phyloP scores from a whole-genome alignment of 2,888 invertebrate species.

The Drosophila demipolita region DNA sequence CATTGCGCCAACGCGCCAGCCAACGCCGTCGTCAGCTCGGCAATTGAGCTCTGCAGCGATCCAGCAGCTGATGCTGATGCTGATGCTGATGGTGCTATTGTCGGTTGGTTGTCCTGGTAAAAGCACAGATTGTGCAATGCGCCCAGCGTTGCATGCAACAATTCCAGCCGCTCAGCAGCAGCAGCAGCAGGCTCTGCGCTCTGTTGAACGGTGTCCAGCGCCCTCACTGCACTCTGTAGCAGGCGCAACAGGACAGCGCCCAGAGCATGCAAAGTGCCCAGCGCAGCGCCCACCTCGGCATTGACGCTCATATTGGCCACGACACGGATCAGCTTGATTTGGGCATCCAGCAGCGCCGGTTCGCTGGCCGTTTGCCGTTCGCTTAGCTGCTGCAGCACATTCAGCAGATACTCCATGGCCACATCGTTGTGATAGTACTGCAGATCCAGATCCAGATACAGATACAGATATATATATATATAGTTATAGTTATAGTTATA shows the following conservation, averaged over 20 bases:
- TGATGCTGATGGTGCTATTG: slow-evolving; percentile 61
- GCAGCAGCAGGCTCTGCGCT: slow-evolving; percentile 66
- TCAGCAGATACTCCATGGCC: slow-evolving; percentile 86
- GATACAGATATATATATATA: not conserved
- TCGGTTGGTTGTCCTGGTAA: slow-evolving; percentile 87
- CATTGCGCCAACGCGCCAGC: slow-evolving; percentile 74
- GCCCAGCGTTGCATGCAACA: slow-evolving; percentile 91
- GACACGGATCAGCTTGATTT: slow-evolving; percentile 88
- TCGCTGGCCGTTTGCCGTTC: slow-evolving; percentile 83
- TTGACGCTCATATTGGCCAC: slow-evolving; percentile 93
- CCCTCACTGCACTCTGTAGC: slow-evolving; percentile 55
- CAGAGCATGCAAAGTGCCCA: slow-evolving; percentile 85
- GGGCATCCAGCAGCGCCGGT: slow-evolving; percentile 84
- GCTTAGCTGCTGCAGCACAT: slow-evolving; percentile 86
- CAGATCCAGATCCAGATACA: not conserved
- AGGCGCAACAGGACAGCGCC: slow-evolving; percentile 85
- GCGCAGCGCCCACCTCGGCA: slow-evolving; percentile 89
- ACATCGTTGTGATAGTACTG: slow-evolving; percentile 87
- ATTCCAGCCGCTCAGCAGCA: slow-evolving; percentile 87
- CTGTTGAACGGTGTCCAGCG: slow-evolving; percentile 27
- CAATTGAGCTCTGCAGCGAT: slow-evolving; percentile 80
- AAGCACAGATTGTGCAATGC: slow-evolving; percentile 94
- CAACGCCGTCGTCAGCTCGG: slow-evolving; percentile 76
- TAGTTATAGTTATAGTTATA: no score
- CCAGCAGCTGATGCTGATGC: slow-evolving; percentile 61